phyloP scores from a whole-genome alignment of 2,113 vertebrate genomes.

The Stigmatopora nigra region DNA sequence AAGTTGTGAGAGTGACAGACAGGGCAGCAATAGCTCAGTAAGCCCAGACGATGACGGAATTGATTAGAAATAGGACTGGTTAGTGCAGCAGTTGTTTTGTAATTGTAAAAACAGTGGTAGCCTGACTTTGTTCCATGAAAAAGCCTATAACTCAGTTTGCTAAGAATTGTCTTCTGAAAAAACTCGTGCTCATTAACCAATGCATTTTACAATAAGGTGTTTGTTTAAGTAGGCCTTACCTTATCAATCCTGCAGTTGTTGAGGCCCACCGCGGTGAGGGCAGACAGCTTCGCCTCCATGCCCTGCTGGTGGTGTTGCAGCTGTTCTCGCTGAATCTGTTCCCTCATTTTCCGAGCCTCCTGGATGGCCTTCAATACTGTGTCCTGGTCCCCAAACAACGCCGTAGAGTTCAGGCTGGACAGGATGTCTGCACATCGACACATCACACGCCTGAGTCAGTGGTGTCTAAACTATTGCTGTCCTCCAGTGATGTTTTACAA shows the following conservation, averaged over 20 bases:
- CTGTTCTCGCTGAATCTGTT: constrained; percentile 92
- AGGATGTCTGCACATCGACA: constrained; percentile 79
- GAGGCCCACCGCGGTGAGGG: constrained; percentile 83
- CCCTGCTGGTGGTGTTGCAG: constrained; percentile 85
- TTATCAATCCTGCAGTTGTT: constrained; percentile 96
- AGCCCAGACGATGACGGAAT: neutral
- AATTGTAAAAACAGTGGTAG: neutral
- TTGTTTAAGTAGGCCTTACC: constrained; percentile 64
- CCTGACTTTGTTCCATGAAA: neutral
- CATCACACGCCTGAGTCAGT: constrained; percentile 1
- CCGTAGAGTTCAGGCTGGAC: constrained; percentile 97
- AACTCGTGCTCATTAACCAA: neutral
- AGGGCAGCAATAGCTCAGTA: neutral
- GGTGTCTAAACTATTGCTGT: neutral
- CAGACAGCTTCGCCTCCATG: constrained; percentile 87
- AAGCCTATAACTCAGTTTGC: neutral
- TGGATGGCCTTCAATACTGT: constrained; percentile 99
- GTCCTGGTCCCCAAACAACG: constrained; percentile 97
- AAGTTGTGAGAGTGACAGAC: constrained; percentile 3
- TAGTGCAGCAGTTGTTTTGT: neutral
- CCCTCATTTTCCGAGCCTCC: constrained; percentile 97
- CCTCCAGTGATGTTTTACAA: neutral
- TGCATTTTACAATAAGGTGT: neutral
- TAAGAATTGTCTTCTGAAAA: neutral
- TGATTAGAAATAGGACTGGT: neutral